Evolutionary conservation across 2,113 vertebrate genomes (phyloP), one percentile per base, ranked within the genome.

Genomic region (Prochilodus magdalenae): DNA sequence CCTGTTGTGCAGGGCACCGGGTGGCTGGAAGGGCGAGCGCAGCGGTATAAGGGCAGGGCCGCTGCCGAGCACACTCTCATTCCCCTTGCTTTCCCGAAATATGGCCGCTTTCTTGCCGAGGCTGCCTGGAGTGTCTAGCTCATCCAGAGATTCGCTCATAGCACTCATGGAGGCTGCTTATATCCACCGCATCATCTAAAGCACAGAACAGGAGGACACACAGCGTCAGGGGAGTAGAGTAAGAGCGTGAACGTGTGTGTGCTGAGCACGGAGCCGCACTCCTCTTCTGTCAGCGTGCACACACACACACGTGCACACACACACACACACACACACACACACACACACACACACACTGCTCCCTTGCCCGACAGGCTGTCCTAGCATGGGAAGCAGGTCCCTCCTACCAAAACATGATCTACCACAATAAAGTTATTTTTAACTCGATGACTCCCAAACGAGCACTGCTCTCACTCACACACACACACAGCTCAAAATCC

Each of bases 391-490:
- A 92, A 94, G 92, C 88, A 13, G 87, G 93, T 92, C 93, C 91
- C 92, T 92, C 91, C 92, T 90, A 91, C 91, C 89, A 91, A 92
- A 93, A 93, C 91, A 91, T 91, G 91, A 93, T 91, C 90, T 87
- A 89, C 89, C 89, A 91, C 89, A 92, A 91, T 91, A 93, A 92
- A 94, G 91, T 91, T 93, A 93, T 93, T 93, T 94, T 92, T 92
- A 93, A 93, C 89, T 77, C 86, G 89, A 89, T 91, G 89, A 92
- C 89, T 92, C 89, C 75, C 53, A 81, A 88, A 86, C 83, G 86
- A 86, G 87, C 71, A 71, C 77, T 87, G 82, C 81, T 82, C 73
- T 75, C 89, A 73, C 75, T 88, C 84, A 87, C 77, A 82, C 81
- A 63, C 77, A 67, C 72, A 55, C 10, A 88, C 80, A 62, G 63